phyloP scores from a whole-genome alignment of 2,113 vertebrate species.

The Rhagologus leucostigma region DNA sequence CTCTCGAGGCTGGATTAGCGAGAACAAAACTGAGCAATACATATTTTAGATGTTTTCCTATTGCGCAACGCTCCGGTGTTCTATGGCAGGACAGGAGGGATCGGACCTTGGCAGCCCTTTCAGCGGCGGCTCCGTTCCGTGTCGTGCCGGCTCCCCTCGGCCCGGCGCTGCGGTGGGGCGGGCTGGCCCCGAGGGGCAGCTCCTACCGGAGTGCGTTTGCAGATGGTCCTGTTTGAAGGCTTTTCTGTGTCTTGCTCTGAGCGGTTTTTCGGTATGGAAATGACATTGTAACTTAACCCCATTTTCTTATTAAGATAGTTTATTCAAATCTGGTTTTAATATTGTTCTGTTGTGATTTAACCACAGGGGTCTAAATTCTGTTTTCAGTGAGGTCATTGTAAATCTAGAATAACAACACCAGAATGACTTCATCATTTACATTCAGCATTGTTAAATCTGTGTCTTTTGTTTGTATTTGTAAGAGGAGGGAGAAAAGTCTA shows the following conservation, averaged over 20 bases:
- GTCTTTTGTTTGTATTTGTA: background rate
- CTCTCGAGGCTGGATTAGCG: background rate
- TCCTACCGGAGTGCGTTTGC: background rate
- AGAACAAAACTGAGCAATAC: background rate
- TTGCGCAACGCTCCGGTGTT: background rate
- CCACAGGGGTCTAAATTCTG: background rate
- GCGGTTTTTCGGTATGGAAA: background rate
- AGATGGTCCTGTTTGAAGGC: background rate
- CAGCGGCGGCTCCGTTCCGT: background rate
- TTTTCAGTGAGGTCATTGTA: background rate
- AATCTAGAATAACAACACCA: background rate
- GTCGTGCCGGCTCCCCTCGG: background rate
- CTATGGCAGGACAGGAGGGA: background rate
- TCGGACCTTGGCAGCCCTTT: background rate
- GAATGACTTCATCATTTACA: background rate
- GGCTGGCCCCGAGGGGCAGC: fast-evolving
- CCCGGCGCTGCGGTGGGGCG: background rate
- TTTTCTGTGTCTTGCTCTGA: background rate
- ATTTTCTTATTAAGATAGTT: background rate
- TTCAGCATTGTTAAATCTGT: background rate
- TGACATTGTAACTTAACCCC: background rate
- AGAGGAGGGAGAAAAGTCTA: background rate
- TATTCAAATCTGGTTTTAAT: background rate
- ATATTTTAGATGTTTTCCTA: background rate
- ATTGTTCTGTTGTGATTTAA: background rate